phyloP scores from a whole-genome alignment of 1,140 invertebrate species.

The Sarcophaga bullata region DNA sequence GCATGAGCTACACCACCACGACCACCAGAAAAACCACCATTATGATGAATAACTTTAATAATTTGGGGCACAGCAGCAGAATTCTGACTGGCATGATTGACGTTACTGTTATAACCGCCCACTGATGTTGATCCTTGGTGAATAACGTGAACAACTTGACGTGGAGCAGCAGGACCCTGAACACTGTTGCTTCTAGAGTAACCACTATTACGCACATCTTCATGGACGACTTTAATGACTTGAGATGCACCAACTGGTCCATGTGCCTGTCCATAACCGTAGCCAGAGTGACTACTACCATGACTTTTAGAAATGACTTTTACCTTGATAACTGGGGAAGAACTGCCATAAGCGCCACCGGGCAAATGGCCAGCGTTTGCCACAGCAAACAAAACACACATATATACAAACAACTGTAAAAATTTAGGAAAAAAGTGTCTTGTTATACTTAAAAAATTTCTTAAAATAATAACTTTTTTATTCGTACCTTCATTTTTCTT shows the following conservation, averaged over 20 bases:
- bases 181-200: slow-evolving; percentile 43
- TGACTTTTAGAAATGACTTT: neutral
- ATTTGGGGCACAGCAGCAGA: slow-evolving; percentile 50
- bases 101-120: slow-evolving; percentile 28
- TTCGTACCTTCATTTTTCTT: slow-evolving; percentile 26
- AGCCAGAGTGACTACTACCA: too few relatives aligned
- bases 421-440: neutral
- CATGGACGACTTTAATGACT: slow-evolving; percentile 25
- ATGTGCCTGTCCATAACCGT: slow-evolving; percentile 21
- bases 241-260: slow-evolving; percentile 41
- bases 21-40: neutral
- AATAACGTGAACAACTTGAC: slow-evolving; percentile 57
- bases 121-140: slow-evolving; percentile 45
- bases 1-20: slow-evolving; percentile 33
- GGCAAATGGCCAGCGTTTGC: slow-evolving; percentile 57
- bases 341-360: neutral
- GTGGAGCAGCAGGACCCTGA: slow-evolving; percentile 46
- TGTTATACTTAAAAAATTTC: neutral
- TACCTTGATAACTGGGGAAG: neutral
- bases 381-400: slow-evolving; percentile 59
- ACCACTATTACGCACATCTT: slow-evolving; percentile 35
- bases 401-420: slow-evolving; percentile 56
- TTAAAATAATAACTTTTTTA: neutral
- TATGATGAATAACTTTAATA: slow-evolving; percentile 51
- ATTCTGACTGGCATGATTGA: neutral